Percentiles rank a stretch among this genome's conserved stretches.
Evolutionary conservation across 2,888 invertebrate genomes (phyloP).

Genomic region (Amphipoea oculea): DNA sequence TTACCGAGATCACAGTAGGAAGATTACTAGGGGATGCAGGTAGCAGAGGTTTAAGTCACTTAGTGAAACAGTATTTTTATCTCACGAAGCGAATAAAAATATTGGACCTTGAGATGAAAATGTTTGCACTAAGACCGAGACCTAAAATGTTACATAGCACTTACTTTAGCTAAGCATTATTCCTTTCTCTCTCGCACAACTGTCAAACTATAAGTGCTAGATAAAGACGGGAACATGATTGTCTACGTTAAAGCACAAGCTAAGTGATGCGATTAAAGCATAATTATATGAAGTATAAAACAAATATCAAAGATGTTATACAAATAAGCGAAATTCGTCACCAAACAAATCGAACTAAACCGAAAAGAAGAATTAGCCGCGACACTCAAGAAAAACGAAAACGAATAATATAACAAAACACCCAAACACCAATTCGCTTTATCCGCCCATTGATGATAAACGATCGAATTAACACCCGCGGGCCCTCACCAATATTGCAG

Average conservation of each 20-base stretch:
- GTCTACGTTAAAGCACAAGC: neutral
- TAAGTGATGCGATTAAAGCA: neutral
- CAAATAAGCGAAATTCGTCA: constrained; percentile 9
- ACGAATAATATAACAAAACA: constrained; percentile 29
- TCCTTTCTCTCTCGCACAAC: neutral
- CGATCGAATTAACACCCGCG: constrained; percentile 54
- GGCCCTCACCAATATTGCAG: constrained; percentile 58
- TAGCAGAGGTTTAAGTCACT: neutral
- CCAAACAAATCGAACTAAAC: constrained; percentile 3
- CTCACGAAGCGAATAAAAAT: neutral
- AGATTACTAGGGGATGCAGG: constrained; percentile 6
- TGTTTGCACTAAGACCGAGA: neutral
- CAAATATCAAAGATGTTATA: neutral
- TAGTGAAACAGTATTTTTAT: neutral
- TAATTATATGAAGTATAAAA: neutral
- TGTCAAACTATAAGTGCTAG: neutral
- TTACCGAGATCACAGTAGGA: constrained; percentile 20
- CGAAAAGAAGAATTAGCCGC: constrained; percentile 22
- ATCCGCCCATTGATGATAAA: constrained; percentile 54
- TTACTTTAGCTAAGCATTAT: neutral
- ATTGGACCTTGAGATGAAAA: neutral
- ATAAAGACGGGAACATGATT: neutral
- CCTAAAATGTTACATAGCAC: too few species aligned
- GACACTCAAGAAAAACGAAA: constrained; percentile 14
- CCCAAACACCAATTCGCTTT: constrained; percentile 36